Conservation (phyloP, 2,888 invertebrate species). For the Rhopalosiphum nymphaeae region DNA sequence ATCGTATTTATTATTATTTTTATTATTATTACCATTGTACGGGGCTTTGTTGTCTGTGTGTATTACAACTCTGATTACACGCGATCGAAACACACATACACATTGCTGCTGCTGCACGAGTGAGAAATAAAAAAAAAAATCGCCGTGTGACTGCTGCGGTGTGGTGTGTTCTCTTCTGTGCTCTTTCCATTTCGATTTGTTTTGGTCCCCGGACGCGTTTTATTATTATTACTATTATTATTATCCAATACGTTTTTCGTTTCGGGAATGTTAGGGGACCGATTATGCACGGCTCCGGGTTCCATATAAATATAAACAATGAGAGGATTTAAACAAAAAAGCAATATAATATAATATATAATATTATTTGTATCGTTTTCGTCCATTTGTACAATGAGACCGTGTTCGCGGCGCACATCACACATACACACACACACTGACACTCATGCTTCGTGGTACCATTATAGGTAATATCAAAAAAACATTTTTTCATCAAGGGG, state of each 20-base stretch:
- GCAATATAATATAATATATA: not conserved
- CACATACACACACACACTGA: not conserved
- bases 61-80: constrained; percentile 64
- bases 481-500: not conserved
- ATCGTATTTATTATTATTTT: constrained; percentile 60
- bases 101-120: not conserved
- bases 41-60: constrained; percentile 60
- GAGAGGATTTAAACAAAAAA: constrained; percentile 48
- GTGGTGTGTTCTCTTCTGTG: not conserved
- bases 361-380: constrained; percentile 37
- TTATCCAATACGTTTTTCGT: constrained; percentile 62
- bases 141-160: constrained; percentile 59
- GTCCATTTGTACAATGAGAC: constrained; percentile 19
- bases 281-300: constrained; percentile 60
- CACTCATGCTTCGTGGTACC: not conserved
- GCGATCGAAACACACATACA: constrained; percentile 44
- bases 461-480: too few relatives aligned
- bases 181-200: constrained; percentile 63
- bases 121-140: constrained; percentile 22
- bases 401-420: constrained; percentile 1
- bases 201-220: constrained; percentile 60
- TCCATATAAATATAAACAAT: constrained; percentile 56
- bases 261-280: constrained; percentile 48
- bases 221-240: constrained; percentile 37
- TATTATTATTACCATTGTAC: constrained; percentile 52